Percentiles rank a stretch among this genome's conserved stretches.
These are phyloP conservation scores for Temnothorax unifasciatus DNA, from an alignment of 2,888 invertebrate genomes.

Conservation along the genomic window DNA sequence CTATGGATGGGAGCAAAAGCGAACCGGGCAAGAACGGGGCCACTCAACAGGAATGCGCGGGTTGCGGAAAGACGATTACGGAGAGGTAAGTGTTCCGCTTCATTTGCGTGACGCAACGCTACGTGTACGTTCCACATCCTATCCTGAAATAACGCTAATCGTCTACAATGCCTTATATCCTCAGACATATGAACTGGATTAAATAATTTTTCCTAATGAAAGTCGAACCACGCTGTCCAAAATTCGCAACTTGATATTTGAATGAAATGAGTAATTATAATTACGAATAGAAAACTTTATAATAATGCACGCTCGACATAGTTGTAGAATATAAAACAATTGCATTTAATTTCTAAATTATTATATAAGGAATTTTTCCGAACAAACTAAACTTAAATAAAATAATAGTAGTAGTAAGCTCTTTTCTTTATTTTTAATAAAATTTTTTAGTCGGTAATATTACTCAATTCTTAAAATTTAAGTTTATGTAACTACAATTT, in stretches of 20 bases:
- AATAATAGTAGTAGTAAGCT: not conserved
- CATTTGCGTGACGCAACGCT: conserved; percentile 31
- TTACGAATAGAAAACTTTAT: not conserved
- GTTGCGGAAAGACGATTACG: conserved; percentile 94
- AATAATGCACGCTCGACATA: not conserved
- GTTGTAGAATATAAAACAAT: not conserved
- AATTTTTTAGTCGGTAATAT: not conserved
- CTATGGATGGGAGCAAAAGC: conserved; percentile 85
- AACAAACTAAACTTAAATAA: not conserved
- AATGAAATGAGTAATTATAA: not conserved
- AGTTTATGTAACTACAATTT: not conserved
- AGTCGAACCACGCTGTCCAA: not conserved
- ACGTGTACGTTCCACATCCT: not conserved
- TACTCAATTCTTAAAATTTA: not conserved
- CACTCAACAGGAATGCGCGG: conserved; percentile 91
- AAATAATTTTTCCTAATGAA: conserved; percentile 2
- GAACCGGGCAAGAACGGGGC: conserved; percentile 84
- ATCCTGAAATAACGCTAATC: not conserved
- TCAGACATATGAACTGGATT: not conserved
- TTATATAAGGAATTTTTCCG: not conserved
- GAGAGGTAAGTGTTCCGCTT: conserved; percentile 88
- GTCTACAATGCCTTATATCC: not conserved
- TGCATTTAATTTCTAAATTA: not conserved
- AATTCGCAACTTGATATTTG: not conserved
- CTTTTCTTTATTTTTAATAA: not conserved